These are phyloP conservation scores for Autographa gamma DNA, from an alignment of 2,888 invertebrate genomes.

Conservation along the genomic window DNA sequence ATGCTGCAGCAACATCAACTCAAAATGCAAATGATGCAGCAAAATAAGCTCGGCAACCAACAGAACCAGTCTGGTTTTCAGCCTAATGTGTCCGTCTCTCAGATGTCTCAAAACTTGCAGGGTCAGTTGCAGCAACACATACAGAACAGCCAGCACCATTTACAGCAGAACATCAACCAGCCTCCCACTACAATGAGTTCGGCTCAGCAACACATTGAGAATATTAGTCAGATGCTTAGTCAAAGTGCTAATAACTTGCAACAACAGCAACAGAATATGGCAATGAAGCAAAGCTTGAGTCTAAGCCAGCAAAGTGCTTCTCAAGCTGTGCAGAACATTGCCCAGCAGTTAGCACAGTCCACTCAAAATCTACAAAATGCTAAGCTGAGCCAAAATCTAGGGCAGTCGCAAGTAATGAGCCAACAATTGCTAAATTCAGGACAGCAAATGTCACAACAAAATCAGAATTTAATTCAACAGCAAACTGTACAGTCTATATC, in stretches of 20 bases:
- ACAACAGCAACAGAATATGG: conserved; percentile 83
- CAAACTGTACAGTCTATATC: conserved; percentile 82
- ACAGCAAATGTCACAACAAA: conserved; percentile 82
- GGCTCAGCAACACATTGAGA: conserved; percentile 90
- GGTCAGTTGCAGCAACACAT: conserved; percentile 83
- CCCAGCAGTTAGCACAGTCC: conserved; percentile 83
- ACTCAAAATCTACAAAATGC: conserved; percentile 85
- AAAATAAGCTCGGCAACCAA: conserved; percentile 72
- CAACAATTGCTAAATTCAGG: conserved; percentile 86
- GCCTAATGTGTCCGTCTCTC: conserved; percentile 80
- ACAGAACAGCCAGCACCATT: conserved; percentile 79
- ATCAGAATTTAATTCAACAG: conserved; percentile 81
- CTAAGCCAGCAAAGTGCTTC: conserved; percentile 82
- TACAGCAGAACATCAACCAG: conserved; percentile 81
- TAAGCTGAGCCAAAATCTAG: conserved; percentile 82
- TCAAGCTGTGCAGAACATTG: conserved; percentile 84
- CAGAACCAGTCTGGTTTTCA: conserved; percentile 81
- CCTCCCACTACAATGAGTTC: conserved; percentile 87
- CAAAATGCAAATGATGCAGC: conserved; percentile 86
- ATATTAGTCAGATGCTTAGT: conserved; percentile 89
- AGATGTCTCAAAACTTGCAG: conserved; percentile 81
- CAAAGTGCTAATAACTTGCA: conserved; percentile 86
- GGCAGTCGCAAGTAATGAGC: conserved; percentile 81
- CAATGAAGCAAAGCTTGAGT: conserved; percentile 82
- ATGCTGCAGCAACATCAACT: conserved; percentile 89